phyloP scores from a whole-genome alignment of 1,140 invertebrate genomes.

The Drosophila lacteicornis region DNA sequence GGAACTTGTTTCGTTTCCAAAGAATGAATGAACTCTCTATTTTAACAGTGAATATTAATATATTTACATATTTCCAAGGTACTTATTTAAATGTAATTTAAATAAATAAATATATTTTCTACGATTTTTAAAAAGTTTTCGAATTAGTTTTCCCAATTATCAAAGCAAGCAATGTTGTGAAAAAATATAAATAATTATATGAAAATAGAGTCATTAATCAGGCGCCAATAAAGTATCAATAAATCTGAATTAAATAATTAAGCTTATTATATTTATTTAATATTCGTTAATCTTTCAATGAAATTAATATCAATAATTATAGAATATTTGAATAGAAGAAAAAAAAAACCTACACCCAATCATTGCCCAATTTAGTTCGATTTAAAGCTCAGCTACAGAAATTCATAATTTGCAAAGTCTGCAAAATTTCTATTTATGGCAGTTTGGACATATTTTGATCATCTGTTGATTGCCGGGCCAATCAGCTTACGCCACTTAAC shows the following conservation, averaged over 20 bases:
- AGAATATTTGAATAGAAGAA: background rate
- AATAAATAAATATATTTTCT: no score
- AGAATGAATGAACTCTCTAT: background rate
- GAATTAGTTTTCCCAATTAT: no score
- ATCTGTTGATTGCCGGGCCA: conserved; percentile 43
- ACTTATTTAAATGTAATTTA: no score
- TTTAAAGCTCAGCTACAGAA: background rate
- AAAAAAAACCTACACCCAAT: background rate
- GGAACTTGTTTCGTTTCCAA: background rate
- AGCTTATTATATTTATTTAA: background rate
- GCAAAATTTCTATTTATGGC: conserved; percentile 30
- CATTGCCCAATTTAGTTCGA: conserved; percentile 1
- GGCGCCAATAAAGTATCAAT: background rate
- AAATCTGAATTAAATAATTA: background rate
- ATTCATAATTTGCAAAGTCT: conserved; percentile 25
- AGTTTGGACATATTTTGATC: conserved; percentile 24
- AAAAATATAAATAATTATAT: no score
- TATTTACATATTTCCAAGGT: no score
- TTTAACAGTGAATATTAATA: background rate
- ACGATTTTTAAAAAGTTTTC: no score
- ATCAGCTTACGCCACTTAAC: conserved; percentile 38
- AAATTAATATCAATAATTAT: background rate
- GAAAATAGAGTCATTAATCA: no score
- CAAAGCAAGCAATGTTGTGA: background rate
- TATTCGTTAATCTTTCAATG: background rate